These are phyloP conservation scores for Lophotriccus pileatus DNA, from an alignment of 2,797 vertebrate species.

Conservation along the genomic window DNA sequence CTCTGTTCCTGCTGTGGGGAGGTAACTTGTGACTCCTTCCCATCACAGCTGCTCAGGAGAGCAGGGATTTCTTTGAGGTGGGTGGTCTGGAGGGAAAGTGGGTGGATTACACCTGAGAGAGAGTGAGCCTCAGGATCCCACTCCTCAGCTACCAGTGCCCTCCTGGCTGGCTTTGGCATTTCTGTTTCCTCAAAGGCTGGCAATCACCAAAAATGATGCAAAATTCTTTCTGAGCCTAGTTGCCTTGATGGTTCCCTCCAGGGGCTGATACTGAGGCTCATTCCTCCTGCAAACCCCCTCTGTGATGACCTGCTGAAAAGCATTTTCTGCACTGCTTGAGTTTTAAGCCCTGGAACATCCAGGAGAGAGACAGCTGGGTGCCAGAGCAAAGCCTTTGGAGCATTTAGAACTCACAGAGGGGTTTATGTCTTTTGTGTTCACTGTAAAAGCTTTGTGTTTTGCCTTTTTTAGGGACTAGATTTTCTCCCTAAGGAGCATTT, in stretches of 20 bases:
- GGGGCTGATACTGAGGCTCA: background rate
- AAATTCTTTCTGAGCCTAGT: background rate
- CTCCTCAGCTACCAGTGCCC: background rate
- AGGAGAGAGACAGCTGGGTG: background rate
- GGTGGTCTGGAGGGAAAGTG: background rate
- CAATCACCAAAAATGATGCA: background rate
- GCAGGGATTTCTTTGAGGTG: background rate
- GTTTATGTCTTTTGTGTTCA: background rate
- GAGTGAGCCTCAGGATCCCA: background rate
- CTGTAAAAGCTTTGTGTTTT: background rate
- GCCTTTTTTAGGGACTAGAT: background rate
- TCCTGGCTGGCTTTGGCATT: background rate
- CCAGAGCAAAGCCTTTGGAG: background rate
- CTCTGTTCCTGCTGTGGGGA: background rate
- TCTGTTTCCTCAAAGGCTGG: background rate
- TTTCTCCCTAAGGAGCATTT: background rate
- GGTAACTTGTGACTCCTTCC: background rate
- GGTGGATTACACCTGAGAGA: background rate
- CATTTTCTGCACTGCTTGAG: background rate
- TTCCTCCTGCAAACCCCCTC: background rate
- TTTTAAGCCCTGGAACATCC: background rate
- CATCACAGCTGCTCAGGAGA: background rate
- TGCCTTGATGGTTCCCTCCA: fast-evolving
- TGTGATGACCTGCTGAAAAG: background rate
- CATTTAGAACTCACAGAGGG: background rate